Conservation (phyloP, 1,140 invertebrate genomes). For the Marisa cornuarietis region DNA sequence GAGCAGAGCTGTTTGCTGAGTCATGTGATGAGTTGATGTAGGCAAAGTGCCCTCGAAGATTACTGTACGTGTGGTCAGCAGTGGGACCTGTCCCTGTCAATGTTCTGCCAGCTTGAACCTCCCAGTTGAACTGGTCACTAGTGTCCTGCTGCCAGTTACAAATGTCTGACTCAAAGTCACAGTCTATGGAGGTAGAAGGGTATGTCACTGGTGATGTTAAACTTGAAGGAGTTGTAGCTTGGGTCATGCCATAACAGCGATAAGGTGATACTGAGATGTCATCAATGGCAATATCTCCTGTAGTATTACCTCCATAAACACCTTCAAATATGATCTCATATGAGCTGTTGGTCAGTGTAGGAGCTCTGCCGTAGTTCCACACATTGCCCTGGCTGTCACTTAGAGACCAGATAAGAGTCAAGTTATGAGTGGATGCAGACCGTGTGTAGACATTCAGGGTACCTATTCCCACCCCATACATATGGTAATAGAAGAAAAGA, state of each 20-base stretch:
- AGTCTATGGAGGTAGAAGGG: constrained; percentile 51
- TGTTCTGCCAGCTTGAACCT: constrained; percentile 46
- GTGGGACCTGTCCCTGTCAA: constrained; percentile 49
- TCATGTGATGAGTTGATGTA: constrained; percentile 49
- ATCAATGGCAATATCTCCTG: constrained; percentile 80
- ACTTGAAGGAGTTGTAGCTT: constrained; percentile 16
- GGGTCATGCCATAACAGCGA: constrained; percentile 53
- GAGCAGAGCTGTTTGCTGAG: constrained; percentile 74
- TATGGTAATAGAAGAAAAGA: constrained; percentile 74
- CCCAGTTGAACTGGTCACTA: constrained; percentile 57
- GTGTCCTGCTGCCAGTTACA: constrained; percentile 56
- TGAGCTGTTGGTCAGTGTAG: constrained; percentile 18
- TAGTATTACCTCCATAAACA: constrained; percentile 72
- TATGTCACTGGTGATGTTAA: constrained; percentile 40
- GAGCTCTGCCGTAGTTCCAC: constrained; percentile 42
- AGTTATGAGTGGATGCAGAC: constrained; percentile 19
- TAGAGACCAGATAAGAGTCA: constrained; percentile 21
- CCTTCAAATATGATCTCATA: constrained; percentile 71
- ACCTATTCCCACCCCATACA: constrained; percentile 73
- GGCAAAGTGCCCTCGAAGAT: constrained; percentile 43
- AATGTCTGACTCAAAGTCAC: constrained; percentile 56
- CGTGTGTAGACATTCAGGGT: constrained; percentile 51
- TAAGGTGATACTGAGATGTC: constrained; percentile 69
- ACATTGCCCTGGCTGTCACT: constrained; percentile 39
- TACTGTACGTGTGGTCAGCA: constrained; percentile 52